Evolutionary conservation across 2,113 vertebrate species (phyloP).

Genomic region (Meriones unguiculatus): DNA sequence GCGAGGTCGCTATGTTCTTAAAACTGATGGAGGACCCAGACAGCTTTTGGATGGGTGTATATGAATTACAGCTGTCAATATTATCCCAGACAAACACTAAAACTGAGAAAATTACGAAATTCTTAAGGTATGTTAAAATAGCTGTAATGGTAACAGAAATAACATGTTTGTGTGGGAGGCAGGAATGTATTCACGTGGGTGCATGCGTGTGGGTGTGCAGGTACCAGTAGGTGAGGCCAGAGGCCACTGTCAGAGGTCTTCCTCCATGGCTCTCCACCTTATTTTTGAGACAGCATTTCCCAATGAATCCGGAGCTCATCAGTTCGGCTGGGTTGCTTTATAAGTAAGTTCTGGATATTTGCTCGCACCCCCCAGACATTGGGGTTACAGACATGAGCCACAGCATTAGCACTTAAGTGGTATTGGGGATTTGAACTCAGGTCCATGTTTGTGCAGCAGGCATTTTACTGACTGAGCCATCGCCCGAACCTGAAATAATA

Average conservation of each 20-base stretch:
- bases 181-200: background rate
- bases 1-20: background rate
- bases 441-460: background rate
- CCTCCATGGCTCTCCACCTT: background rate
- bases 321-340: background rate
- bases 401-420: background rate
- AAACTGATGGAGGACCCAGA: background rate
- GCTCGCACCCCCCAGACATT: background rate
- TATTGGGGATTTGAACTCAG: background rate
- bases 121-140: constrained; percentile 19
- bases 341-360: background rate
- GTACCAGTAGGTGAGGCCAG: background rate
- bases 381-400: background rate
- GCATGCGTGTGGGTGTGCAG: background rate
- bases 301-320: background rate
- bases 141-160: background rate
- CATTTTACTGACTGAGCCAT: background rate
- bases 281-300: background rate
- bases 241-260: background rate
- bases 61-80: background rate
- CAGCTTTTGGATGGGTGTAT: background rate
- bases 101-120: background rate
- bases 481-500: background rate
- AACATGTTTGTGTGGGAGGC: background rate
- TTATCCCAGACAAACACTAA: constrained; percentile 9